Percentiles rank a stretch among this genome's conserved stretches.
Evolutionary conservation across 2,888 invertebrate genomes (phyloP).

Genomic region (Enchytraeus crypticus): DNA sequence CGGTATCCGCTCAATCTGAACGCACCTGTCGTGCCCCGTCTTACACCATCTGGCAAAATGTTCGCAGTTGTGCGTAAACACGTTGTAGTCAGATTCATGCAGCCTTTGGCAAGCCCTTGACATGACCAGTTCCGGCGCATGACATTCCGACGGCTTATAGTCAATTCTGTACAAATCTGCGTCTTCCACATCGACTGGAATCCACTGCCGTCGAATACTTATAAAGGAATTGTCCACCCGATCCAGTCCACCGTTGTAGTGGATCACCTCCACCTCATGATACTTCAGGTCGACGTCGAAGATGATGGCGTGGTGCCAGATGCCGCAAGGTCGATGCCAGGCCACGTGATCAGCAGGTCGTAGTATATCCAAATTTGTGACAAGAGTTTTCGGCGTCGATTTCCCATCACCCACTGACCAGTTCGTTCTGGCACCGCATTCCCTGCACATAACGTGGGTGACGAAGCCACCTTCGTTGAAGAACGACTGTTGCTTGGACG

Average conservation of each 20-base stretch:
- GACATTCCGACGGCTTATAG: background rate
- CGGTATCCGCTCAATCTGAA: conserved; percentile 2
- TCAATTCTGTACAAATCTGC: background rate
- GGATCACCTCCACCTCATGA: background rate
- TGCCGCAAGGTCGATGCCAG: background rate
- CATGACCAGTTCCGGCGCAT: background rate
- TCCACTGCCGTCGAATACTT: conserved; percentile 5
- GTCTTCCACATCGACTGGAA: background rate
- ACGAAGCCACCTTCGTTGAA: background rate
- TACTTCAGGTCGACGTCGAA: background rate
- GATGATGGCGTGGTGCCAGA: conserved; percentile 8
- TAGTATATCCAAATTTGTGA: background rate
- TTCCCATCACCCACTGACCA: background rate
- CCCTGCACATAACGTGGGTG: background rate
- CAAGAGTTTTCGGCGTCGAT: background rate
- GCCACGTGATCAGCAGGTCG: background rate
- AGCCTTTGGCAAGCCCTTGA: background rate
- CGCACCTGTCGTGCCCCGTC: background rate
- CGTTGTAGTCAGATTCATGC: background rate
- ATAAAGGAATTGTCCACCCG: background rate
- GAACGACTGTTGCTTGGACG: background rate
- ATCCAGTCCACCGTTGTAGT: background rate
- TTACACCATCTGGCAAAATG: conserved; percentile 6
- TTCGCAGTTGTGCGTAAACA: conserved; percentile 1
- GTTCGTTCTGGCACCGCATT: background rate